A percentile compares a stretch with the other conserved stretches of the same genome.
These are phyloP conservation scores for Pyrocoelia pectoralis DNA, from an alignment of 2,888 invertebrate species.

Conservation along the genomic window DNA sequence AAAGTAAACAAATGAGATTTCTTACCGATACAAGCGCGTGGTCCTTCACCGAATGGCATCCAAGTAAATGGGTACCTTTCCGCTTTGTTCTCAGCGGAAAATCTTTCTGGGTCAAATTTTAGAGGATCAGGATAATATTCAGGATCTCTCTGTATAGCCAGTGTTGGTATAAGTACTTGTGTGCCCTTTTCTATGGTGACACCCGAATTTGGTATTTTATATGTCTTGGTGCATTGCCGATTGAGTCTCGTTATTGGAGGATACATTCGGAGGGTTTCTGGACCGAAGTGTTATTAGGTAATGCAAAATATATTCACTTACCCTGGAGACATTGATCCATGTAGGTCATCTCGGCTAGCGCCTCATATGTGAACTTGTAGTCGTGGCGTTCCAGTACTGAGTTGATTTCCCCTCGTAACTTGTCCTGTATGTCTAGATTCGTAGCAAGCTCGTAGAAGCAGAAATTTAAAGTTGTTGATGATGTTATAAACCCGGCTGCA, in stretches of 20 bases:
- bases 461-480: slow-evolving; percentile 68
- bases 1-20: not conserved
- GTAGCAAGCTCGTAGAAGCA: slow-evolving; percentile 64
- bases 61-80: slow-evolving; percentile 26
- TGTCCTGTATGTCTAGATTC: slow-evolving; percentile 63
- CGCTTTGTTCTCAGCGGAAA: slow-evolving; percentile 16
- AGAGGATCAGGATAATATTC: slow-evolving; percentile 27
- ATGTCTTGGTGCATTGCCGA: slow-evolving; percentile 43
- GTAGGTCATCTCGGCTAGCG: too few relatives aligned
- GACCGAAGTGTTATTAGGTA: not conserved
- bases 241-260: slow-evolving; percentile 40
- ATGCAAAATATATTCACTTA: slow-evolving; percentile 40
- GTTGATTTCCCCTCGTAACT: slow-evolving; percentile 63
- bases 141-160: slow-evolving; percentile 10
- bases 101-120: slow-evolving; percentile 32
- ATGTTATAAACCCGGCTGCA: slow-evolving; percentile 71
- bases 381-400: too few relatives aligned
- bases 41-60: slow-evolving; percentile 51
- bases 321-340: slow-evolving; percentile 66
- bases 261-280: slow-evolving; percentile 18
- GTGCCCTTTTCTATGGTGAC: slow-evolving; percentile 51
- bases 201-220: slow-evolving; percentile 45
- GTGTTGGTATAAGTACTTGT: slow-evolving; percentile 40
- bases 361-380: slow-evolving; percentile 62
- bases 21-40: slow-evolving; percentile 49